phyloP scores from a whole-genome alignment of 2,888 invertebrate species.

The Siphonodentalium dalli region DNA sequence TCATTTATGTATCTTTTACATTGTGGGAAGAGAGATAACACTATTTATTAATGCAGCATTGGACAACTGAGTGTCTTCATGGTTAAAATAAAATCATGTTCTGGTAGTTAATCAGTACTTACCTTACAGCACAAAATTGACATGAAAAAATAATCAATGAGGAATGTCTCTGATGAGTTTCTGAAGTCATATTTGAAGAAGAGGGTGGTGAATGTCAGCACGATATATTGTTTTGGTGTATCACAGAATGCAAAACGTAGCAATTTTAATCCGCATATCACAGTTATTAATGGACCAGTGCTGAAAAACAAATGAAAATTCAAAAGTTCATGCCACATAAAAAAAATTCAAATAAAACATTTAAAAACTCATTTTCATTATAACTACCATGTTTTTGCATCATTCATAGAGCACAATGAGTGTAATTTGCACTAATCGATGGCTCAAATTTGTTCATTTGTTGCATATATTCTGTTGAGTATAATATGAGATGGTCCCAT shows the following conservation, averaged over 20 bases:
- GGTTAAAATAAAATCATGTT: no score
- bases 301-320: conserved; percentile 45
- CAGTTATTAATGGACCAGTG: conserved; percentile 82
- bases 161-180: conserved; percentile 82
- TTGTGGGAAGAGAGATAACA: no score
- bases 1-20: no score
- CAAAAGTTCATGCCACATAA: neutral
- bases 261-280: conserved; percentile 83
- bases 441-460: no score
- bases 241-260: conserved; percentile 90
- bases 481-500: no score
- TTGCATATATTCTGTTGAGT: no score
- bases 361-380: neutral
- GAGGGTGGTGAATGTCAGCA: conserved; percentile 87
- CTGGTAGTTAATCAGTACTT: conserved; percentile 27
- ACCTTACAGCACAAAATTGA: conserved; percentile 87
- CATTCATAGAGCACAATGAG: no score
- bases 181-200: conserved; percentile 84
- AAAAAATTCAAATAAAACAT: neutral
- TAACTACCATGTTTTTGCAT: no score
- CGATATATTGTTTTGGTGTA: conserved; percentile 88
- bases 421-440: no score
- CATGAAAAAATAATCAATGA: conserved; percentile 91
- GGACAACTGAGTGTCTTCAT: no score
- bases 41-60: no score